Percentiles rank a stretch among this genome's conserved stretches.
Evolutionary conservation across 2,888 invertebrate species (phyloP).

Genomic region (Bombyx huttoni): DNA sequence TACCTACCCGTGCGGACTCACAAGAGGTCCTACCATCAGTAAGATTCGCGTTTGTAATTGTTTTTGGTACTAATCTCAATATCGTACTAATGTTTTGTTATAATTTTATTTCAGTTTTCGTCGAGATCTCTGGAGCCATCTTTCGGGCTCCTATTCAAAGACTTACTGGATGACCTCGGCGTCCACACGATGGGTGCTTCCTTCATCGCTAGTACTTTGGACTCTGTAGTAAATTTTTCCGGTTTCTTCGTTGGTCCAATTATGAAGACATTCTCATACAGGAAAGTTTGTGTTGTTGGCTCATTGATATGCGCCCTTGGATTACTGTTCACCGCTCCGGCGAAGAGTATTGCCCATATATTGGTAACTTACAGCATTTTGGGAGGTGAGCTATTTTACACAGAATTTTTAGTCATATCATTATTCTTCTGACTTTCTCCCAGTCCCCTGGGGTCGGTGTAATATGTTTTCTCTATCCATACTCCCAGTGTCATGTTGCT

Average conservation of each 20-base stretch:
- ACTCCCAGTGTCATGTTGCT: too few species aligned
- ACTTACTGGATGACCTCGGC: constrained; percentile 76
- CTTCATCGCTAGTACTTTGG: constrained; percentile 81
- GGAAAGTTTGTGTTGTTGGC: constrained; percentile 79
- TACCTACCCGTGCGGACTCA: too few species aligned
- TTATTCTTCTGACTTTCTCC: too few species aligned
- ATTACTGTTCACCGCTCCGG: constrained; percentile 77
- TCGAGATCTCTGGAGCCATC: constrained; percentile 86
- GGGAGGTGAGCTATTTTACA: constrained; percentile 70
- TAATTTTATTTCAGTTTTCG: constrained; percentile 74
- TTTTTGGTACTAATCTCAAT: too few species aligned
- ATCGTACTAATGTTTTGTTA: too few species aligned
- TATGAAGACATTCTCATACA: constrained; percentile 81
- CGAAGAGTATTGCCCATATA: constrained; percentile 80
- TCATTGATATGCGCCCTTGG: constrained; percentile 77
- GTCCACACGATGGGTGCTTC: constrained; percentile 83
- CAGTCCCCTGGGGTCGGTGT: too few species aligned
- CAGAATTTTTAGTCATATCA: too few species aligned
- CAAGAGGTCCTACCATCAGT: too few species aligned
- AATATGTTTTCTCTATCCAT: too few species aligned
- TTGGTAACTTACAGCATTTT: constrained; percentile 81
- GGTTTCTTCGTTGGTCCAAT: constrained; percentile 84
- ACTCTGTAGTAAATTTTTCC: constrained; percentile 84
- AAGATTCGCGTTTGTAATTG: too few species aligned
- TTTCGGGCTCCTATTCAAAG: constrained; percentile 84